These are phyloP conservation scores for Ctenosaura bakeri DNA, from an alignment of 2,797 vertebrate species.

Conservation along the genomic window DNA sequence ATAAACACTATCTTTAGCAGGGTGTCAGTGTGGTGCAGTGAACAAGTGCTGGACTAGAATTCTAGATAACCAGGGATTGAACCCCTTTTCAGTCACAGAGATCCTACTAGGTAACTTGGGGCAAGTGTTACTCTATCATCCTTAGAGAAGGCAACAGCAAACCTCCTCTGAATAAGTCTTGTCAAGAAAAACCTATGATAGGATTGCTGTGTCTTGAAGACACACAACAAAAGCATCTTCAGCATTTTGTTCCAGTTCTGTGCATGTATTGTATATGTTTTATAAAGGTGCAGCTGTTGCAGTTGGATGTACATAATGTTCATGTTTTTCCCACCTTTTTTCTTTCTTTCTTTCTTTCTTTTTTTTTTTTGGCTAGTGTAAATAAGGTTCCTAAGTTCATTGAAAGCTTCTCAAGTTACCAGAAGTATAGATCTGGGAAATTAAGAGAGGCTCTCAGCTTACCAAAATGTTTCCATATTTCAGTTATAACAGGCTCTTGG, in stretches of 20 bases:
- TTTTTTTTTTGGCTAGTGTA: background rate
- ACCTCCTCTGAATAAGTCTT: too few relatives aligned
- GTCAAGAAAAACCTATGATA: too few relatives aligned
- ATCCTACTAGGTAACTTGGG: too few relatives aligned
- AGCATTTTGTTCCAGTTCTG: conserved; percentile 3
- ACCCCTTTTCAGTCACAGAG: too few relatives aligned
- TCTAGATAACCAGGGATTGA: too few relatives aligned
- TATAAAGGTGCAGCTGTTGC: conserved; percentile 29
- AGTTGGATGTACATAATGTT: background rate
- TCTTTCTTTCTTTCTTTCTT: too few relatives aligned
- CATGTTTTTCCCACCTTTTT: background rate
- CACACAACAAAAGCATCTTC: background rate
- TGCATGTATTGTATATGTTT: conserved; percentile 35
- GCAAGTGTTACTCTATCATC: too few relatives aligned
- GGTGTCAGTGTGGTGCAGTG: too few relatives aligned
- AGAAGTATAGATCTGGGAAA: background rate
- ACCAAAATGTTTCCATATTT: background rate
- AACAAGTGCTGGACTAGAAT: too few relatives aligned
- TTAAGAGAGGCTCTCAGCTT: background rate
- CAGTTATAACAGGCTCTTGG: background rate
- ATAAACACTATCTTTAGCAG: background rate
- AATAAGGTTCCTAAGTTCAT: background rate
- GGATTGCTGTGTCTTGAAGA: too few relatives aligned
- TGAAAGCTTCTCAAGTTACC: conserved; percentile 38
- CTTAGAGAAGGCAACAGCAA: too few relatives aligned